Conservation (phyloP, 53 echinoderm and acorn worm genomes). For the Stichopus horrens region DNA sequence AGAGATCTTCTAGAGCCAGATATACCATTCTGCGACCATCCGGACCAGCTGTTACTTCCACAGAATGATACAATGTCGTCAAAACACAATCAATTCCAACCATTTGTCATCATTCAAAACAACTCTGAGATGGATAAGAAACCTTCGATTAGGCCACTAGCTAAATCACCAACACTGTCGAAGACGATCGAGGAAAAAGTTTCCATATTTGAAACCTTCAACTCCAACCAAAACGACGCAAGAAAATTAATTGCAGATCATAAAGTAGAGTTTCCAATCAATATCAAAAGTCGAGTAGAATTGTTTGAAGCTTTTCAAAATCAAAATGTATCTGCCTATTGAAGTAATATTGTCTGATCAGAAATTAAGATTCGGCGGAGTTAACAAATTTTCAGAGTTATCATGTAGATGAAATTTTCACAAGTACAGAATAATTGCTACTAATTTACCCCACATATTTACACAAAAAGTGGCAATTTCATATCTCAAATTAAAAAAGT, state of each 20-base stretch:
- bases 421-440: too few species aligned
- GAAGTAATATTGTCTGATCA: too few species aligned
- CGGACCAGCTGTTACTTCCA: too few species aligned
- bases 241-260: background rate
- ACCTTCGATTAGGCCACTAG: background rate
- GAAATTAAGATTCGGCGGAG: too few species aligned
- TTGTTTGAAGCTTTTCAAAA: constrained; percentile 2
- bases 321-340: background rate
- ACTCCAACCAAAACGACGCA: background rate
- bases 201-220: background rate
- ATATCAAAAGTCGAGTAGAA: background rate
- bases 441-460: too few species aligned
- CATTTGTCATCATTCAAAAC: background rate
- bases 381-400: background rate
- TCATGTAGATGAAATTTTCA: background rate
- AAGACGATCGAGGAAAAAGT: background rate
- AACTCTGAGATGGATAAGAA: background rate
- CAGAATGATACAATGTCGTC: too few species aligned
- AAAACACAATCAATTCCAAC: background rate
- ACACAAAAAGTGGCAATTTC: too few species aligned
- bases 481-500: too few species aligned
- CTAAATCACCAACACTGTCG: background rate
- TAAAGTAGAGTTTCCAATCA: background rate
- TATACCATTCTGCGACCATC: background rate
- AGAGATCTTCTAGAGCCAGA: background rate